Base-by-base conservation (phyloP, 2,113 vertebrate species). In the Ceyx cyanopectus region DNA sequence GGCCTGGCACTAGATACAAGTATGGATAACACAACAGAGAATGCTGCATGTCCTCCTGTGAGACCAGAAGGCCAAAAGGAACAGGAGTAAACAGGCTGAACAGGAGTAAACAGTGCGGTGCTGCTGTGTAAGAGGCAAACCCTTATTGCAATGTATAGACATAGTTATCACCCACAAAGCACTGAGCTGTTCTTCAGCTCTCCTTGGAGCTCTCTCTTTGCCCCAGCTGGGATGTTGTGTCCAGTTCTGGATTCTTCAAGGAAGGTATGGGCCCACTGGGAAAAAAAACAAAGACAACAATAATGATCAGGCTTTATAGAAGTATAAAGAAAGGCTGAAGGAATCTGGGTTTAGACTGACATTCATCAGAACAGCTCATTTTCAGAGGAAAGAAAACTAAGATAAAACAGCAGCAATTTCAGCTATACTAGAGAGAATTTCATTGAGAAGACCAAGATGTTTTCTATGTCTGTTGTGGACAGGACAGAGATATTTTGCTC, bases 391-490 rank as follows among this genome's bases (percentile, higher is more conserved):
- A 81, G 50, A 77, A 85, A 92, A 67, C 48, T n/a, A 54, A 77
- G 13, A 66, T 81, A 56, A 84, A 95, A 86, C n/a, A 90, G 67
- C 5, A 92, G 32, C 51, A 74, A 19, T 63, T 84, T 90, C 69
- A 86, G 78, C 70, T 56, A 74, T 26, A 74, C 30, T 23, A 51
- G 83, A 83, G 7, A 30, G 32, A 83, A 78, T 63, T 78, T 81
- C 68, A 81, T 0, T 43, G 56, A 51, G 19, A 85, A 22, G 24
- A 93, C 83, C 45, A 67, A 75, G 29, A 1, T 2, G 22, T 30
- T 81, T 93, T 77, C 32, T 83, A 17, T 60, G 32, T 50, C 37
- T 82, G 1, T 40, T 45, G 16, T 58, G 60, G 58, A 69, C 56
- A 81, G 63, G 41, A 58, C 41, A 90, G 54, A 68, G 32, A 50